Base-by-base conservation (phyloP, 2,113 vertebrate genomes). In the Eclectus roratus region DNA sequence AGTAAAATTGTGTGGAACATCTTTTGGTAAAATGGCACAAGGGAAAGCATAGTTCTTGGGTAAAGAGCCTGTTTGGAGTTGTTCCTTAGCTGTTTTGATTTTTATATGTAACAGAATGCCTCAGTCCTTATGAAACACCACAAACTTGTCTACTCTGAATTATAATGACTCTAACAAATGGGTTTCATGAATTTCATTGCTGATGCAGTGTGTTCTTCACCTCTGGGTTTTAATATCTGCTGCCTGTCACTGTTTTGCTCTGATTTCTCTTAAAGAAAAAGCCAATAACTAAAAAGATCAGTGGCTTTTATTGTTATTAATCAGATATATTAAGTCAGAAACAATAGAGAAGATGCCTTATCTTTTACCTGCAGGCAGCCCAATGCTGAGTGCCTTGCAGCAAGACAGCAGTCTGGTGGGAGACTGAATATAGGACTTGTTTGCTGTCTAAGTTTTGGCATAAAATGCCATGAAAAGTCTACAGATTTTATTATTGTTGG, bases 381-480 rank as follows among this genome's bases (percentile, higher is more conserved):
- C 3, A 4, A 11, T 2, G 2, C 39, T 0, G 2, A 16, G 16
- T 0, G 0, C 35, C 76, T 24, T 28, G 9, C 33, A 19, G 43
- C 2, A 12, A 13, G 79, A 9, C 16, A 37, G 41, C 80, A 56
- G 60, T 55, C 24, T 20, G 61, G 37, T 41, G 41, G 14, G 13
- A n/a, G 17, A 17, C 28, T 2, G 4, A 19, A 29, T 14, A 1
- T 1, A 55, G 25, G 11, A 31, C 39, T 21, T 58, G 27, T 41
- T 35, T 52, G 9, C 28, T 53, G 8, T 37, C 15, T 4, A 18
- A 8, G 21, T 63, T 79, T 68, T 37, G 25, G 19, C 25, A 11
- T 2, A 11, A 90, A 46, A 12, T 10, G 12, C 10, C 7, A 1
- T 39, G 9, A 50, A 39, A 43, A 56, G 35, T 52, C 39, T 25